Base-by-base conservation (phyloP, 2,797 vertebrate genomes). In the Karalla daura region DNA sequence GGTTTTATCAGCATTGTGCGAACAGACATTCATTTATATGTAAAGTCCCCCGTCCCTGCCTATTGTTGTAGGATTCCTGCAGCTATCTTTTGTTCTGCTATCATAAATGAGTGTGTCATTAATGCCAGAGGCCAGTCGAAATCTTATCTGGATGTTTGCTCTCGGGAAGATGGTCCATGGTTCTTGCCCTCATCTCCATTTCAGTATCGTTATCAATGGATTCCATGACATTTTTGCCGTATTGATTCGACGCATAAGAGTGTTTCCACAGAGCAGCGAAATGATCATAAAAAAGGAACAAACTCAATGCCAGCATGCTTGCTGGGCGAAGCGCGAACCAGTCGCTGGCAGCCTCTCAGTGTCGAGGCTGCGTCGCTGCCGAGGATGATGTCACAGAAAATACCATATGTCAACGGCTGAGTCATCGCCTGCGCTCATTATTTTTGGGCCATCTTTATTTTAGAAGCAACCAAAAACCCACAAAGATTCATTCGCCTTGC, bases 321-420 rank as follows among this genome's bases (percentile, higher is more conserved):
- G 70, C 71, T 75, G 73, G 55, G 70, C 77, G 72, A 74, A 18
- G 20, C 40, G 35, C 51, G 46, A 79, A 83, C 50, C 77, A 62
- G 74, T 81, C 32, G 39, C 74, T 89, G 89, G 85, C 83, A 86
- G 81, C 47, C 61, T 77, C 76, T 80, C 81, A 79, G 60, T 21
- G 58, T 70, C 49, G 44, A 76, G 62, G 61, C 76, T 46, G 72
- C 51, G 52, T 59, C 44, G 74, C 54, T 76, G 82, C 80, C 71
- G 41, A 81, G 36, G 70, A 86, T 89, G 90, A 90, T 87, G 86
- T 88, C 85, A 89, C 69, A 87, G 76, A 89, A 79, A 83, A 86
- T 85, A 89, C 87, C 90, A 88, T 90, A 91, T 91, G 89, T 90
- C 89, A 89, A 68, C 62, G 72, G 80, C 69, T 90, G 88, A 91